These are phyloP conservation scores for Semaprochilodus insignis DNA, from an alignment of 2,797 vertebrate species.

Conservation along the genomic window DNA sequence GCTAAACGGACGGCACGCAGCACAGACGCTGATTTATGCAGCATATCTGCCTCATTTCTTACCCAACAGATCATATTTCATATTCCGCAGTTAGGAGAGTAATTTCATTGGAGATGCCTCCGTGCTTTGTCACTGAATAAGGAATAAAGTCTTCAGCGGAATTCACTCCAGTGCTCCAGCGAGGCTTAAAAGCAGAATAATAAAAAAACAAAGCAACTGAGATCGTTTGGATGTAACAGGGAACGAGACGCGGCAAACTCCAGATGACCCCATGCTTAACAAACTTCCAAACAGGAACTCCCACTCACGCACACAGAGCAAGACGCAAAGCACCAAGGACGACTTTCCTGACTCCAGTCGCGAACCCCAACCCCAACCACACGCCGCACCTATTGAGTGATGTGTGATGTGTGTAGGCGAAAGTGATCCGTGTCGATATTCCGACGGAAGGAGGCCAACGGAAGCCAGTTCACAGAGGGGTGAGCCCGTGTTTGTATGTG, in stretches of 20 bases:
- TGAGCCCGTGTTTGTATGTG: neutral
- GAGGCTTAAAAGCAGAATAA: neutral
- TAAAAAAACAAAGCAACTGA: neutral
- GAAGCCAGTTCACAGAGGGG: constrained; percentile 12
- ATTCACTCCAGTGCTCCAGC: neutral
- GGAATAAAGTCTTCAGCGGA: neutral
- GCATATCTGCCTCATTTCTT: neutral
- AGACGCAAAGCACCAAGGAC: constrained; percentile 10
- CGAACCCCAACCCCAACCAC: neutral
- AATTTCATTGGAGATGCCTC: neutral
- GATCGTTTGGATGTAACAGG: neutral
- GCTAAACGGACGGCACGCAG: neutral
- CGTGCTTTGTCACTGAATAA: neutral
- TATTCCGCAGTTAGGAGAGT: constrained; percentile 3
- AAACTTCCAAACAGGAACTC: neutral
- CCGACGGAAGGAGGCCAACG: constrained; percentile 17
- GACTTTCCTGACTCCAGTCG: neutral
- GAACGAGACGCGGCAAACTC: neutral
- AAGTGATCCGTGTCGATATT: constrained; percentile 30
- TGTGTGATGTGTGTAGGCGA: constrained; percentile 45
- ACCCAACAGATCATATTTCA: neutral
- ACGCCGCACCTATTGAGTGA: constrained; percentile 36
- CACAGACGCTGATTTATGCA: constrained; percentile 7
- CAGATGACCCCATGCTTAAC: neutral
- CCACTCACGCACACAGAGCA: no score